A percentile compares a stretch with the other conserved stretches of the same genome.
These are phyloP conservation scores for Leptothorax acervorum DNA, from an alignment of 2,888 invertebrate genomes.

Conservation along the genomic window DNA sequence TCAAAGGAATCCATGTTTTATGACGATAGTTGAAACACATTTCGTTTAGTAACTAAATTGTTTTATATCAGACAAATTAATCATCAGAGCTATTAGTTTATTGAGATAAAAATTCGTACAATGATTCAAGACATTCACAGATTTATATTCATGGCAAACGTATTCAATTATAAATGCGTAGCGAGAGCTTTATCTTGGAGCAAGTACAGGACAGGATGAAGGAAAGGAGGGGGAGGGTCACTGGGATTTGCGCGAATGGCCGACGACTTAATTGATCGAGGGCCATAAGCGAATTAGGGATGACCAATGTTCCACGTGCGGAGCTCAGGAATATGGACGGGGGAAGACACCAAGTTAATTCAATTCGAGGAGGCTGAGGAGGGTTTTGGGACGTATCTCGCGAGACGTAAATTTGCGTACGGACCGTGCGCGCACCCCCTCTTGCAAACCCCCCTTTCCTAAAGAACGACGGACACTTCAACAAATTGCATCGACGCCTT, in stretches of 20 bases:
- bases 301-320: constrained; percentile 76
- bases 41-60: not conserved
- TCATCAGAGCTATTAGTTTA: not conserved
- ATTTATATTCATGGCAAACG: not conserved
- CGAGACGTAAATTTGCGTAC: constrained; percentile 78
- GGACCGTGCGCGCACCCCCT: constrained; percentile 43
- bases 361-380: constrained; percentile 74
- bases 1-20: not conserved
- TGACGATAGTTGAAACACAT: not conserved
- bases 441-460: constrained; percentile 44
- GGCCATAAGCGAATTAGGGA: constrained; percentile 77
- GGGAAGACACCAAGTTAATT: constrained; percentile 77
- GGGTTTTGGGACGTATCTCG: constrained; percentile 74
- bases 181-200: constrained; percentile 60
- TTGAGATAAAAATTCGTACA: not conserved
- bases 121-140: not conserved
- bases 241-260: constrained; percentile 75
- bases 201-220: constrained; percentile 52
- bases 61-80: not conserved
- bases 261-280: constrained; percentile 78
- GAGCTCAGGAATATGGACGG: constrained; percentile 72
- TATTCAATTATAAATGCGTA: constrained; percentile 16
- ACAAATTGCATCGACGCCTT: constrained; percentile 80
- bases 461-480: constrained; percentile 75
- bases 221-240: constrained; percentile 58